Evolutionary conservation across 37 sponge, comb jelly and placozoan species (phyloP), one percentile per base, ranked within the genome.

Genomic region (Agelas oroides): DNA sequence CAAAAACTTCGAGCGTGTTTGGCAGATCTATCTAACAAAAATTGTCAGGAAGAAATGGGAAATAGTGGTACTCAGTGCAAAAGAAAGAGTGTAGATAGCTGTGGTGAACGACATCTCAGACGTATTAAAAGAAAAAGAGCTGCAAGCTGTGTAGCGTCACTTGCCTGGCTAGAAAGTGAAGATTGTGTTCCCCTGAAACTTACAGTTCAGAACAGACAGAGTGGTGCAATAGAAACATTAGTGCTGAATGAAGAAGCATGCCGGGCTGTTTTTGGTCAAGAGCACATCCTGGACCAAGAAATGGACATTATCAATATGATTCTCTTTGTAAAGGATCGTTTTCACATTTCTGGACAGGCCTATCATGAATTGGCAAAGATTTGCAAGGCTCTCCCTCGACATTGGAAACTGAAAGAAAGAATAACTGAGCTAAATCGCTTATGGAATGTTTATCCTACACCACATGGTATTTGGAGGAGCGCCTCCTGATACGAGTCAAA

Each of bases 301-400:
- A 3, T 62, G 35, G 21, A 31, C 56, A 31, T 57, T 2, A 62
- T 72, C 3, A 72, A 72, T n/a, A 72, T 72, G 73, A 11, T 72
- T 18, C 73, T 72, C 53, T 72, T 41, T 41, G 46, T 72, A 36
- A 72, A 72, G 15, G 73, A 72, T 39, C 36, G 15, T 11, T 72
- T 24, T 53, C 14, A 72, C 38, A 53, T 72, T 17, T 72, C 73
- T 24, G 81, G 81, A 78, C 46, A 15, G 46, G 79, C 77, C 14
- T 76, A 59, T 58, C 77, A 76, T 76, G 77, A 76, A 59, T 27
- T 76, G 15, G 25, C 37, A 3, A 76, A 19, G 61, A 16, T 55
- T 19, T 21, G 33, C 17, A 24, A 19, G 38, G 2, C 8, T 14
- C 23, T 78, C 1, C 79, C 79, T 65, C 39, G 79, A 14, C 40